These are phyloP conservation scores for Lanius collurio DNA, from an alignment of 2,113 vertebrate genomes.

Conservation along the genomic window DNA sequence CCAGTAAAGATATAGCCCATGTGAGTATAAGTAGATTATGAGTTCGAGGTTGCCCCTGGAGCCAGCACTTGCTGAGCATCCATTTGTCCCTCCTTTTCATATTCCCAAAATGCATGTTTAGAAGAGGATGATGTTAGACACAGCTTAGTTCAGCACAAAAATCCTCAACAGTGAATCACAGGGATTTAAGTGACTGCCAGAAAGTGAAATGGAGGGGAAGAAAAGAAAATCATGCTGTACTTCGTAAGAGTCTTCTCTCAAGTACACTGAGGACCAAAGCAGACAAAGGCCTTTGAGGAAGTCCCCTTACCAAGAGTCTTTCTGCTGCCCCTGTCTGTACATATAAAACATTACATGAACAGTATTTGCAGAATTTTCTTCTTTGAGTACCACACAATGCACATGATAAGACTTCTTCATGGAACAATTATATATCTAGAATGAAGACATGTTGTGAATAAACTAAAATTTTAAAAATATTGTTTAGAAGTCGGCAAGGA, in stretches of 20 bases:
- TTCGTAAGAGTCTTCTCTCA: neutral
- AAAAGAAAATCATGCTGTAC: neutral
- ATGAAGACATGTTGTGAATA: neutral
- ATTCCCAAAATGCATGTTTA: neutral
- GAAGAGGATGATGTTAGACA: neutral
- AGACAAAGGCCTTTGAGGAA: neutral
- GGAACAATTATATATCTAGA: neutral
- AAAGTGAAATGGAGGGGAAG: neutral
- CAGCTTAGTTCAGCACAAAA: neutral
- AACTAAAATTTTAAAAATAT: neutral
- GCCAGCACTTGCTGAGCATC: neutral
- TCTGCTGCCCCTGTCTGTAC: conserved; percentile 31
- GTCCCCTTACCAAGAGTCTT: neutral
- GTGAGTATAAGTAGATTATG: neutral
- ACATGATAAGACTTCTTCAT: neutral
- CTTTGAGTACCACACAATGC: neutral
- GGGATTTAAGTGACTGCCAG: neutral
- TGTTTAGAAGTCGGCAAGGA: neutral
- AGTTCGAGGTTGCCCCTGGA: neutral
- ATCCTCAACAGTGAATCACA: neutral
- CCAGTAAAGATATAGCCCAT: neutral
- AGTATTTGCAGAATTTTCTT: neutral
- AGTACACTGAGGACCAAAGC: neutral
- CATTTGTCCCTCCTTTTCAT: neutral
- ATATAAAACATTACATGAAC: neutral